These are phyloP conservation scores for Andinoacara biseriatus DNA, from an alignment of 2,113 vertebrate genomes.

Conservation along the genomic window DNA sequence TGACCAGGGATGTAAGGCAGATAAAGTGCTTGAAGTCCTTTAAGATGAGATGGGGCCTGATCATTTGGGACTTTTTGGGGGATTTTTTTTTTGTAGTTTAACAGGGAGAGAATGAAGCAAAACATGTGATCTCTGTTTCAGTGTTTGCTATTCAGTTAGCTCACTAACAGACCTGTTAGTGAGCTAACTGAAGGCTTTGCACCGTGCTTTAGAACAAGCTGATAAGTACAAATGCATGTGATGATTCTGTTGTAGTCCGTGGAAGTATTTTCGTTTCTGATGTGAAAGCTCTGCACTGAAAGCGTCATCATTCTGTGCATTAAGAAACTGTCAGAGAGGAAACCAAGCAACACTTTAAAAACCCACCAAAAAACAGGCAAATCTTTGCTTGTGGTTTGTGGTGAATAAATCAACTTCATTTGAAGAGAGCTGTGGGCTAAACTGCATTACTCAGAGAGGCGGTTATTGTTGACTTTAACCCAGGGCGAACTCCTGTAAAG, in stretches of 20 bases:
- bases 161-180: background rate
- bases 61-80: too few relatives aligned
- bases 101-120: background rate
- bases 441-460: constrained; percentile 55
- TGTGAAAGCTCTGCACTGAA: constrained; percentile 33
- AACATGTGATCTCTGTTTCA: background rate
- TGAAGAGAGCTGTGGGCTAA: constrained; percentile 45
- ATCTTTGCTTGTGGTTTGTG: constrained; percentile 36
- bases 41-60: background rate
- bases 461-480: constrained; percentile 70
- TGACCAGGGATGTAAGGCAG: background rate
- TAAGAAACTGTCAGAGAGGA: constrained; percentile 52
- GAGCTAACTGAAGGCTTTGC: background rate
- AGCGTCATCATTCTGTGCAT: constrained; percentile 55
- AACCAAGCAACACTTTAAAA: constrained; percentile 49
- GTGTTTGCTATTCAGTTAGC: background rate
- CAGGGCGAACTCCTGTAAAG: constrained; percentile 36
- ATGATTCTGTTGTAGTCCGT: background rate
- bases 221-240: background rate
- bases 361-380: background rate
- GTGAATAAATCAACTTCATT: constrained; percentile 63
- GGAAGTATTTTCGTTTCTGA: constrained; percentile 14
- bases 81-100: background rate
- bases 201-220: rapidly evolving
- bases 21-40: too few relatives aligned